Evolutionary conservation across 2,113 vertebrate genomes (phyloP).

Genomic region (Otis tarda): DNA sequence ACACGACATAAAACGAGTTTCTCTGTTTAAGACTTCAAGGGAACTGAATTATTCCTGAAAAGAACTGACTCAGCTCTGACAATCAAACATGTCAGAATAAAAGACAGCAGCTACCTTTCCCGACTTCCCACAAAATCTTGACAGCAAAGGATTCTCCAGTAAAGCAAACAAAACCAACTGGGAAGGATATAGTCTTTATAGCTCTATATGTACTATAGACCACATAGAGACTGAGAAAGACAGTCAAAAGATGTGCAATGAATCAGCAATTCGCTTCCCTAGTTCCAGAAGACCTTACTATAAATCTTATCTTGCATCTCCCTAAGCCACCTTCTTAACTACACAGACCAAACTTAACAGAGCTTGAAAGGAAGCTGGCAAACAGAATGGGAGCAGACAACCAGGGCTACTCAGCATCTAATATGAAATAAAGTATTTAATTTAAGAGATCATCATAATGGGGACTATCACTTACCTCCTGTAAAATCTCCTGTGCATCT

Average conservation of each 20-base stretch:
- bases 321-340: not conserved
- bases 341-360: not conserved
- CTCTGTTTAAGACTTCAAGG: not conserved
- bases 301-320: not conserved
- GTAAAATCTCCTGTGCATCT: constrained; percentile 86
- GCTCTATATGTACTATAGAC: no score
- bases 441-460: not conserved
- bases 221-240: no score
- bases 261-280: not conserved
- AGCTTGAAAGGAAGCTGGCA: not conserved
- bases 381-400: not conserved
- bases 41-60: not conserved
- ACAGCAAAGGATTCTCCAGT: not conserved
- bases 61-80: not conserved
- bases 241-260: no score
- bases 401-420: not conserved
- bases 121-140: not conserved
- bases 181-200: not conserved
- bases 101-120: not conserved
- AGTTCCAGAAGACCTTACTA: not conserved
- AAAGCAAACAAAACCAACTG: not conserved
- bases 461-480: constrained; percentile 75
- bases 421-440: not conserved
- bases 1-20: not conserved
- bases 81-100: not conserved